Evolutionary conservation across 2,797 vertebrate genomes (phyloP).

Genomic region (Alcedo atthis): DNA sequence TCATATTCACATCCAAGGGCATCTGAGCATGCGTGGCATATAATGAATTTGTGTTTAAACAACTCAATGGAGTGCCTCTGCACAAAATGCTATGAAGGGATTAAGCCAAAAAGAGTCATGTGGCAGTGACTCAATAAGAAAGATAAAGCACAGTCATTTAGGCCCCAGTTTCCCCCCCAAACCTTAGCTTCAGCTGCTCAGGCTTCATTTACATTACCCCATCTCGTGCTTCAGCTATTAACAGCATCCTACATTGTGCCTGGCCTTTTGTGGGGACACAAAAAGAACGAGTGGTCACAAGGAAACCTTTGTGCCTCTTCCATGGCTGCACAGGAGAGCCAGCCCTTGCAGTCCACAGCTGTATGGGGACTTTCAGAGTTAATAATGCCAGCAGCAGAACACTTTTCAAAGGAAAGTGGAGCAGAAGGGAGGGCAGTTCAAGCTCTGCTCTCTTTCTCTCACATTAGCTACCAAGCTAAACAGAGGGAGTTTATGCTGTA

Average conservation of each 20-base stretch:
- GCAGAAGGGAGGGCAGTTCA: constrained; percentile 68
- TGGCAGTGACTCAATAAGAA: constrained; percentile 56
- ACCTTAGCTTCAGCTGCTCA: constrained; percentile 64
- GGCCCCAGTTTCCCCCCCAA: constrained; percentile 21
- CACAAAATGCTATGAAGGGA: constrained; percentile 33
- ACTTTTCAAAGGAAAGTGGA: constrained; percentile 68
- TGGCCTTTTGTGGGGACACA: constrained; percentile 62
- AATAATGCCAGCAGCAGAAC: constrained; percentile 60
- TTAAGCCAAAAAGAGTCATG: constrained; percentile 56
- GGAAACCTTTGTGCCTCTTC: constrained; percentile 69
- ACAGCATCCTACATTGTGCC: constrained; percentile 67
- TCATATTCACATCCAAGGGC: constrained; percentile 20
- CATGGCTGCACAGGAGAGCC: constrained; percentile 39
- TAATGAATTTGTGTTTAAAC: constrained; percentile 55
- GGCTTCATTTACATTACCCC: constrained; percentile 70
- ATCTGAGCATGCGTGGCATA: constrained; percentile 13
- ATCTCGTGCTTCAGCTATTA: constrained; percentile 65
- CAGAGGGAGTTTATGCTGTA: constrained; percentile 64
- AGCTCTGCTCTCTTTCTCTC: constrained; percentile 57
- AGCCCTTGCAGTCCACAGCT: constrained; percentile 62
- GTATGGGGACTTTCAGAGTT: constrained; percentile 61
- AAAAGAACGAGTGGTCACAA: constrained; percentile 69
- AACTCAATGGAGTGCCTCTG: constrained; percentile 29
- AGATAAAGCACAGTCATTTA: constrained; percentile 59
- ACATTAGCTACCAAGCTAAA: constrained; percentile 56